phyloP scores from a whole-genome alignment of 2,797 vertebrate species.

The Austrolebias charrua region DNA sequence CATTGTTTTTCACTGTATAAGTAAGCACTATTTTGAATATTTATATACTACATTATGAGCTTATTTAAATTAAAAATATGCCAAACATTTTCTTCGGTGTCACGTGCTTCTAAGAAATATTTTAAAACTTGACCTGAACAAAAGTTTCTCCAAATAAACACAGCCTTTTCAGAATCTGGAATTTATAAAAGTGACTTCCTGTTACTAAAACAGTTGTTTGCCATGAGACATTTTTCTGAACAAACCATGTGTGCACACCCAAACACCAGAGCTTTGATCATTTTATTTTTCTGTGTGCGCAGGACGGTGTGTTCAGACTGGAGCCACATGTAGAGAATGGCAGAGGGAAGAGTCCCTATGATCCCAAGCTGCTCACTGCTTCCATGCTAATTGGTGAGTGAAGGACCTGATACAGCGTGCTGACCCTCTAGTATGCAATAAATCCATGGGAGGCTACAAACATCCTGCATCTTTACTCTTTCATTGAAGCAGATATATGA shows the following conservation, averaged over 20 bases:
- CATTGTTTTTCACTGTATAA: too few relatives aligned
- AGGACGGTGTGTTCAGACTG: conserved; percentile 93
- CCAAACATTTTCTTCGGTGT: not conserved
- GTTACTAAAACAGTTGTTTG: conserved; percentile 9
- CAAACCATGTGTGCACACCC: not conserved
- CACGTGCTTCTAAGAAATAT: not conserved
- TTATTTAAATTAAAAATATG: not conserved
- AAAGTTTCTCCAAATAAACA: not conserved
- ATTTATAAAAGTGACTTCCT: not conserved
- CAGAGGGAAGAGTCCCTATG: conserved; percentile 96
- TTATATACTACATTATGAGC: not conserved
- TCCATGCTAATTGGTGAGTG: conserved; percentile 93
- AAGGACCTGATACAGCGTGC: conserved; percentile 5
- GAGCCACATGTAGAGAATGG: conserved; percentile 92
- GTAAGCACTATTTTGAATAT: not conserved
- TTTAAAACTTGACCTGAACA: not conserved
- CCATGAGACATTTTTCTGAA: not conserved
- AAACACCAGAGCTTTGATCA: not conserved
- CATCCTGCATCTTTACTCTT: conserved; percentile 48
- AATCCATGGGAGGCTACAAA: conserved; percentile 43
- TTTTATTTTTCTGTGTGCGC: conserved; percentile 34
- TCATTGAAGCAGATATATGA: conserved; percentile 48
- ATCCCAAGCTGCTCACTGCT: conserved; percentile 93
- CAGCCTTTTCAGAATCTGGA: not conserved
- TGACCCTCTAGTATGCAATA: conserved; percentile 26